Percentiles rank a stretch among this genome's conserved stretches.
Conservation (phyloP, 1,140 invertebrate species). For the Diorhabda carinulata region DNA sequence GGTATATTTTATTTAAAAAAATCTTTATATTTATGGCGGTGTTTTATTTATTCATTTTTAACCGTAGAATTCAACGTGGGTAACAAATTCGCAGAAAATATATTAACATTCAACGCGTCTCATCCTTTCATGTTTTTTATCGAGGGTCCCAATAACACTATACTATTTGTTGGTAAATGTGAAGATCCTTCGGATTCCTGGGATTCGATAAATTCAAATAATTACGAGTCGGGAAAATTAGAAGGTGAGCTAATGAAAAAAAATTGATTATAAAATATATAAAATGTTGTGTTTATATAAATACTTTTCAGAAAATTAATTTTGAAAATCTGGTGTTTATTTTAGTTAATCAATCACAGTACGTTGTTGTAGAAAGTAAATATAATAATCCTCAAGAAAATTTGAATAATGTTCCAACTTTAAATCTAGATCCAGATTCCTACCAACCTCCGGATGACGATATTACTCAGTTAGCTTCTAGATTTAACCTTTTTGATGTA, state of each 20-base stretch:
- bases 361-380: too few species aligned
- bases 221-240: too few species aligned
- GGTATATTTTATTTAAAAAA: slow-evolving; percentile 48
- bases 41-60: not conserved
- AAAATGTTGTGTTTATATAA: too few species aligned
- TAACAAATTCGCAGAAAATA: slow-evolving; percentile 65
- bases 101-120: slow-evolving; percentile 59
- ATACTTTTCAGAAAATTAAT: too few species aligned
- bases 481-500: slow-evolving; percentile 41
- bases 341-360: too few species aligned
- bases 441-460: slow-evolving; percentile 13
- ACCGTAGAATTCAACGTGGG: slow-evolving; percentile 61
- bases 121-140: slow-evolving; percentile 79
- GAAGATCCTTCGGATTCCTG: slow-evolving; percentile 52
- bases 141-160: slow-evolving; percentile 64
- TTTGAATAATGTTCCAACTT: too few species aligned
- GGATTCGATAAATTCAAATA: not conserved
- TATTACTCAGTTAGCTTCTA: slow-evolving; percentile 17
- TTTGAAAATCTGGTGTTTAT: too few species aligned
- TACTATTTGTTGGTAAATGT: slow-evolving; percentile 70
- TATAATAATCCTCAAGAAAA: too few species aligned
- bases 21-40: not conserved
- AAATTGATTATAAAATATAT: too few species aligned
- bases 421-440: slow-evolving; percentile 9
- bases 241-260: too few species aligned